phyloP scores from a whole-genome alignment of 1,140 invertebrate species.

The Orussus abietinus region DNA sequence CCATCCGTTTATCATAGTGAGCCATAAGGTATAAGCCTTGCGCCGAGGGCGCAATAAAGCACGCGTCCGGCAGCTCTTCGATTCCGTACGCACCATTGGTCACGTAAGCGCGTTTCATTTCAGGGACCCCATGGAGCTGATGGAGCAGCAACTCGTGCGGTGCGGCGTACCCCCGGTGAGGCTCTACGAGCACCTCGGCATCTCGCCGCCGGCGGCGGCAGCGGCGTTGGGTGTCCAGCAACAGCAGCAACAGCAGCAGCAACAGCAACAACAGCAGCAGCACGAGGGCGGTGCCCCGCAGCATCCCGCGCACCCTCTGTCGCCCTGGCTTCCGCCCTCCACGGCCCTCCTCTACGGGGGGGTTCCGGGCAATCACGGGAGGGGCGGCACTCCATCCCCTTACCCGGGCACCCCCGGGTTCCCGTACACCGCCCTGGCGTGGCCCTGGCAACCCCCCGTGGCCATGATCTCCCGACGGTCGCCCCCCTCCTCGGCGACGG shows the following conservation, averaged over 20 bases:
- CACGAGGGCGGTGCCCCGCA: slow-evolving; percentile 10
- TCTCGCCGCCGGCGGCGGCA: slow-evolving; percentile 34
- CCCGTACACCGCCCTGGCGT: slow-evolving; percentile 39
- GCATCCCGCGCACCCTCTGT: slow-evolving; percentile 28
- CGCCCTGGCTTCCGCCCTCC: slow-evolving; percentile 24
- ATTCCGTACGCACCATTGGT: no score
- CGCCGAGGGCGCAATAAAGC: no score
- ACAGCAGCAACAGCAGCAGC: slow-evolving; percentile 32
- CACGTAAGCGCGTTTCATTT: no score
- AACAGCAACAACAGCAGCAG: slow-evolving; percentile 34
- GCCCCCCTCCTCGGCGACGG: slow-evolving; percentile 37
- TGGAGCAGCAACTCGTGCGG: slow-evolving; percentile 51
- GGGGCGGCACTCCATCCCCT: slow-evolving; percentile 36
- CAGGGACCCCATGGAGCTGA: slow-evolving; percentile 52
- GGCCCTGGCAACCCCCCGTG: slow-evolving; percentile 47
- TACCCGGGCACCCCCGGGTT: slow-evolving; percentile 34
- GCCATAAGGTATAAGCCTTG: no score
- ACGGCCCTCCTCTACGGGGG: slow-evolving; percentile 25
- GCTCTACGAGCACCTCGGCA: slow-evolving; percentile 48
- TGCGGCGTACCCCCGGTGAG: slow-evolving; percentile 48
- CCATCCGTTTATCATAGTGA: no score
- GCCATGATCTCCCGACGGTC: slow-evolving; percentile 45
- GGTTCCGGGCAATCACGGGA: slow-evolving; percentile 32
- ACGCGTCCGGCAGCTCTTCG: no score
- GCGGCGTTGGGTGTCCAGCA: slow-evolving; percentile 28